phyloP scores from a whole-genome alignment of 2,113 vertebrate genomes.

The Seriola aureovittata region DNA sequence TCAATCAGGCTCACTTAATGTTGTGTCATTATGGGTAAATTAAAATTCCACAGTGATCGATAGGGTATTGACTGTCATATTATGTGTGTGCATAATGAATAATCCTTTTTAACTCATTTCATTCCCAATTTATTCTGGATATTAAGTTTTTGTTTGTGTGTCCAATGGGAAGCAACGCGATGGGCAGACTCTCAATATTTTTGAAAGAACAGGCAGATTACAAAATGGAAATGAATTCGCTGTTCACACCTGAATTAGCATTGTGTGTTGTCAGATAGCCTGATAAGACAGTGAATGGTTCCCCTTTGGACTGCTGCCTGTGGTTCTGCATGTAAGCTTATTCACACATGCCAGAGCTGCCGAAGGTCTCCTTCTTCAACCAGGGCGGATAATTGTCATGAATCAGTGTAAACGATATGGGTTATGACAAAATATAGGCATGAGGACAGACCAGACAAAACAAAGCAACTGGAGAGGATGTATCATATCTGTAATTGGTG shows the following conservation, averaged over 20 bases:
- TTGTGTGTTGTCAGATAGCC: constrained; percentile 41
- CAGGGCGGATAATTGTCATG: constrained; percentile 48
- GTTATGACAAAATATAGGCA: constrained; percentile 42
- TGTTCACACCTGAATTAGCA: constrained; percentile 69
- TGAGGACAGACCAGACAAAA: not conserved
- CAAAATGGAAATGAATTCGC: constrained; percentile 55
- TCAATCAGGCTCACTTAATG: constrained; percentile 78
- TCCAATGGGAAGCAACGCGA: constrained; percentile 40
- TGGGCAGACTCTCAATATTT: constrained; percentile 39
- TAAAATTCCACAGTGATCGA: constrained; percentile 76
- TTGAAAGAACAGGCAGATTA: constrained; percentile 38
- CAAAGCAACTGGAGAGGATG: not conserved
- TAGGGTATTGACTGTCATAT: constrained; percentile 77
- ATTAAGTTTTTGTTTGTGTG: constrained; percentile 52
- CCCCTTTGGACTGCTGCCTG: constrained; percentile 17
- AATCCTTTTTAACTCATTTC: constrained; percentile 61
- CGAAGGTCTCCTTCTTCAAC: constrained; percentile 47
- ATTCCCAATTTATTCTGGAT: constrained; percentile 41
- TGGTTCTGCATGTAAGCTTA: constrained; percentile 36
- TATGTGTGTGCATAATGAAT: constrained; percentile 64
- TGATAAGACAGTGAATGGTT: constrained; percentile 55
- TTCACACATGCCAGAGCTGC: constrained; percentile 63
- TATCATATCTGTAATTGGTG: constrained; percentile 7
- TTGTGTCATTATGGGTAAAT: constrained; percentile 77
- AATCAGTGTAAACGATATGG: constrained; percentile 52